phyloP scores from a whole-genome alignment of 2,888 invertebrate species.

The Melolontha melolontha region DNA sequence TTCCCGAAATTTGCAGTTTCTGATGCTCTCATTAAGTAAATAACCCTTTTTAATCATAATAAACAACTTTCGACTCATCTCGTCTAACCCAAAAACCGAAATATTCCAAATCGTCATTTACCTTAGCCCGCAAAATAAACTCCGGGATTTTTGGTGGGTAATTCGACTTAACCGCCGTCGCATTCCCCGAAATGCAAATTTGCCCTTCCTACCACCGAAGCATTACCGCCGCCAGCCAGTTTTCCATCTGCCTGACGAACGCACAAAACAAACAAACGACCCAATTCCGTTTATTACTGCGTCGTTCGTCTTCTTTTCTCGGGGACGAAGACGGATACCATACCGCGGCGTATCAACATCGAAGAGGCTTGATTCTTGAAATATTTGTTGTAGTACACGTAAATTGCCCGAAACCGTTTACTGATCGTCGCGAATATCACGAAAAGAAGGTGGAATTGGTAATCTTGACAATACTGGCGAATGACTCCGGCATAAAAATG shows the following conservation, averaged over 20 bases:
- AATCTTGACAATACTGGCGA: constrained; percentile 2
- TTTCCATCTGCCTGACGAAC: neutral
- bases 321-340: constrained; percentile 15
- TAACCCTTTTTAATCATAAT: too few relatives aligned
- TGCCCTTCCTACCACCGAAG: neutral
- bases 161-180: neutral
- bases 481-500: neutral
- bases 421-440: constrained; percentile 10
- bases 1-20: too few relatives aligned
- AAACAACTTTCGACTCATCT: too few relatives aligned
- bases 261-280: constrained; percentile 21
- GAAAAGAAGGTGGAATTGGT: neutral
- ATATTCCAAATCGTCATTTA: constrained; percentile 7
- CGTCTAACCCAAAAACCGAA: constrained; percentile 6
- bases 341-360: constrained; percentile 2
- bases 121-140: constrained; percentile 22
- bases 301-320: constrained; percentile 17
- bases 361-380: neutral
- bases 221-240: neutral
- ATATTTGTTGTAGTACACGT: constrained; percentile 12
- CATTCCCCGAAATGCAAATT: constrained; percentile 23
- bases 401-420: constrained; percentile 7
- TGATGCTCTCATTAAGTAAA: too few relatives aligned
- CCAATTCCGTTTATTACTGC: constrained; percentile 9
- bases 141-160: constrained; percentile 3